phyloP scores from a whole-genome alignment of 2,113 vertebrate genomes.

The Hydrolagus affinis region DNA sequence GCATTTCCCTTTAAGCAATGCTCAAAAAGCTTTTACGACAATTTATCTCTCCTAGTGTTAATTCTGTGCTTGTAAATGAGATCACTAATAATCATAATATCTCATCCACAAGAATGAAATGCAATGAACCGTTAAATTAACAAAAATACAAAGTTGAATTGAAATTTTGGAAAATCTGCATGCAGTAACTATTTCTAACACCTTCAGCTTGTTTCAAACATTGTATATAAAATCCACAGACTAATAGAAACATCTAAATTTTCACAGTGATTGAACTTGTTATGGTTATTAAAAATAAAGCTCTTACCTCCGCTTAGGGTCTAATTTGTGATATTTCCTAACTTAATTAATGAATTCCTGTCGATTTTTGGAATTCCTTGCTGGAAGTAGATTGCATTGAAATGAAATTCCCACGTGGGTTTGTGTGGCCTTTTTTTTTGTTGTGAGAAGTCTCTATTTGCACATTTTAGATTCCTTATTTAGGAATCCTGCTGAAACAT shows the following conservation, averaged over 20 bases:
- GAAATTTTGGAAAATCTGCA: not conserved
- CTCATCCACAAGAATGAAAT: constrained; percentile 13
- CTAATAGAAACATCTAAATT: not conserved
- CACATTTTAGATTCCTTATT: too few species aligned
- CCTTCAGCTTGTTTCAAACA: not conserved
- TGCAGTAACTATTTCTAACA: not conserved
- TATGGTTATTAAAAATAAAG: constrained; percentile 3
- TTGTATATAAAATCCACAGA: not conserved
- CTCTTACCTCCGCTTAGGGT: not conserved
- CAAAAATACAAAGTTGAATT: not conserved
- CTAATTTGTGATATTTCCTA: not conserved
- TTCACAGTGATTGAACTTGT: not conserved
- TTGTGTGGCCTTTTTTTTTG: too few species aligned
- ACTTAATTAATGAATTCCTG: too few species aligned
- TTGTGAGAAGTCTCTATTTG: too few species aligned
- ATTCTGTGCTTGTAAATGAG: not conserved
- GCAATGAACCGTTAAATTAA: constrained; percentile 27
- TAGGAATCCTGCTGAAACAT: too few species aligned
- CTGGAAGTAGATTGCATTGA: too few species aligned
- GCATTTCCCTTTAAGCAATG: not conserved
- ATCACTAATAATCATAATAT: constrained; percentile 12
- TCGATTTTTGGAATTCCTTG: too few species aligned
- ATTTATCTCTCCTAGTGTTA: constrained; percentile 7
- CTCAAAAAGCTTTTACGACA: constrained; percentile 6
- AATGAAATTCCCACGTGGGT: too few species aligned